A percentile compares a stretch with the other conserved stretches of the same genome.
phyloP scores from a whole-genome alignment of 2,888 invertebrate genomes.

The Drosophila histrio region DNA sequence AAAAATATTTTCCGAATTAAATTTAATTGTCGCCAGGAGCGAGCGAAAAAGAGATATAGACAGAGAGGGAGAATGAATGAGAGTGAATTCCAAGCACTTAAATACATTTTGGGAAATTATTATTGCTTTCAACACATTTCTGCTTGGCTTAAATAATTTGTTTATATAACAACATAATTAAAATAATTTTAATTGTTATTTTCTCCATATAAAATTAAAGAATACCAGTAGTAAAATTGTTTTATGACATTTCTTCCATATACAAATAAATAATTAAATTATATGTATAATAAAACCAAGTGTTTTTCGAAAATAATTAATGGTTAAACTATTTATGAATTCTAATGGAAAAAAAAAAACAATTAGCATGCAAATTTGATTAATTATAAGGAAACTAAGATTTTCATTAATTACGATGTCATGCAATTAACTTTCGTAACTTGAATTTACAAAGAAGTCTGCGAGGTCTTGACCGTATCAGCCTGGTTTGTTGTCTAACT shows the following conservation, averaged over 20 bases:
- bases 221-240: not conserved
- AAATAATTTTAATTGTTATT: not conserved
- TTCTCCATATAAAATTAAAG: not conserved
- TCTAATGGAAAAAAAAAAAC: not conserved
- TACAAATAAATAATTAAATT: not conserved
- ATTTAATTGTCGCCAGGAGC: conserved; percentile 42
- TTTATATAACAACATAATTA: not conserved
- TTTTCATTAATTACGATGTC: not conserved
- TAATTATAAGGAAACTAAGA: not conserved
- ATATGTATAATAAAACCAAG: not conserved
- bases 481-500: not conserved
- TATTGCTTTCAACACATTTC: conserved; percentile 25
- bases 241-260: not conserved
- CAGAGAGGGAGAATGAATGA: not conserved
- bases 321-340: not conserved
- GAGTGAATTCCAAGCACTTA: not conserved
- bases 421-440: not conserved
- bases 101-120: conserved; percentile 17
- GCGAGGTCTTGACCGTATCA: not conserved
- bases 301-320: not conserved
- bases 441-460: not conserved
- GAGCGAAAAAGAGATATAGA: not conserved
- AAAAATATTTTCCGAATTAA: conserved; percentile 36
- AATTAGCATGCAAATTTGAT: not conserved
- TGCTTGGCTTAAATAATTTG: not conserved